Evolutionary conservation across 2,797 vertebrate genomes (phyloP).

Genomic region (Tapirus indicus): DNA sequence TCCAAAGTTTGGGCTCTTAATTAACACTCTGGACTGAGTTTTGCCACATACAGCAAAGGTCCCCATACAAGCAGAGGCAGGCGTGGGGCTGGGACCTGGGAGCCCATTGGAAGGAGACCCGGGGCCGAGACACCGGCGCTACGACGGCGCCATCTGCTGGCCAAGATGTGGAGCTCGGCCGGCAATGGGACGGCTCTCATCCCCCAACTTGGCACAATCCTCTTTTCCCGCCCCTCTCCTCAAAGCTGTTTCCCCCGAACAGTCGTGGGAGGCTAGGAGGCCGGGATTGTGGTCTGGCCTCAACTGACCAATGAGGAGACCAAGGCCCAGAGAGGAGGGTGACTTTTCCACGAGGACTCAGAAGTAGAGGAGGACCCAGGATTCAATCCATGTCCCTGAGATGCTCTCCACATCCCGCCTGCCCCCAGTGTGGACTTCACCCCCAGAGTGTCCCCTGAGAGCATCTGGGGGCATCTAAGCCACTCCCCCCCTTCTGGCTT

Average conservation of each 20-base stretch:
- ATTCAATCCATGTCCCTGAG: neutral
- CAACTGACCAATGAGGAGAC: neutral
- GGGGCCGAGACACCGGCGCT: neutral
- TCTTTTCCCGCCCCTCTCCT: neutral
- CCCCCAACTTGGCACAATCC: neutral
- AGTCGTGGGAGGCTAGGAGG: neutral
- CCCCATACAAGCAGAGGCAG: neutral
- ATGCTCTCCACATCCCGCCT: neutral
- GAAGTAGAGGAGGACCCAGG: neutral
- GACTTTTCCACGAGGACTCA: neutral
- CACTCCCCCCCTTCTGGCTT: neutral
- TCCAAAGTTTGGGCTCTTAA: neutral
- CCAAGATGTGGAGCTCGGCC: rapidly evolving
- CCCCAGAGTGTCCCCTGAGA: neutral
- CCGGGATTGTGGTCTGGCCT: neutral
- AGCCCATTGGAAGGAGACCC: rapidly evolving
- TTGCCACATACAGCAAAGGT: neutral
- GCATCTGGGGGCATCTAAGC: neutral
- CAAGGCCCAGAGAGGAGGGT: neutral
- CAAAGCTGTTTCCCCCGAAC: neutral
- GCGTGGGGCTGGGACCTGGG: neutral
- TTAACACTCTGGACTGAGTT: neutral
- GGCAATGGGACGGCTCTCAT: neutral
- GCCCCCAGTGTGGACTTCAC: neutral
- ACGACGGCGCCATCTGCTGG: constrained; percentile 71